Base-by-base conservation (phyloP, 2,888 invertebrate genomes). In the Antheraea yamamai region DNA sequence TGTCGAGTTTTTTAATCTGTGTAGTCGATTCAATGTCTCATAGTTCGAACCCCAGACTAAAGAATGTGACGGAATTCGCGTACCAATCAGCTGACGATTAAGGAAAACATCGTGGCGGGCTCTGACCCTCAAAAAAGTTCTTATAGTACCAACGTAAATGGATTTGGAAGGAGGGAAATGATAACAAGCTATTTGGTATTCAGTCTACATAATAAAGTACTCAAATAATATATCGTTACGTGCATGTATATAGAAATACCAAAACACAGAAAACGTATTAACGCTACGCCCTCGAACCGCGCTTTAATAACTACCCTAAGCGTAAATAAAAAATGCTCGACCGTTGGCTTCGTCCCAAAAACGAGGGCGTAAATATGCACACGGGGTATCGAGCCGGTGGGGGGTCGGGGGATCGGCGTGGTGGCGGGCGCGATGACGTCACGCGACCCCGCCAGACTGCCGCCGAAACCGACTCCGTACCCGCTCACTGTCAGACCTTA, bases 291-390 rank as follows among this genome's bases (percentile, higher is more conserved):
- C 70, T 70, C 70, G 70, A 35, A 70, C 20, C 39, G 70, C 70
- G 70, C 39, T 70, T 70, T 70, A 39, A 70, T 75, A 80, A 74
- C 72, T 73, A 77, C 75, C 79, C 78, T 77, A 78, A 75, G 75
- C 78, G 81, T 83, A 83, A 87, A 88, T 85, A 87, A 85, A 88
- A 87, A 85, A 84, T 82, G 83, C 82, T 81, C 82, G 83, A 84
- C 81, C 81, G 83, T 83, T 85, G 85, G 87, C 85, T 82, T 78
- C 85, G 84, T 82, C 87, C 89, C 87, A 87, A 90, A 88, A 88
- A 88, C 88, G 87, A 82, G 88, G 89, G 87, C 88, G 89, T 91
- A 89, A 91, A 90, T 91, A 89, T 91, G 89, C 89, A 89, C 87
- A 85, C 87, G 81, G 85, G 83, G 86, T 85, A 83, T 85, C 84